phyloP scores from a whole-genome alignment of 2,888 invertebrate genomes.

The Sipha maydis region DNA sequence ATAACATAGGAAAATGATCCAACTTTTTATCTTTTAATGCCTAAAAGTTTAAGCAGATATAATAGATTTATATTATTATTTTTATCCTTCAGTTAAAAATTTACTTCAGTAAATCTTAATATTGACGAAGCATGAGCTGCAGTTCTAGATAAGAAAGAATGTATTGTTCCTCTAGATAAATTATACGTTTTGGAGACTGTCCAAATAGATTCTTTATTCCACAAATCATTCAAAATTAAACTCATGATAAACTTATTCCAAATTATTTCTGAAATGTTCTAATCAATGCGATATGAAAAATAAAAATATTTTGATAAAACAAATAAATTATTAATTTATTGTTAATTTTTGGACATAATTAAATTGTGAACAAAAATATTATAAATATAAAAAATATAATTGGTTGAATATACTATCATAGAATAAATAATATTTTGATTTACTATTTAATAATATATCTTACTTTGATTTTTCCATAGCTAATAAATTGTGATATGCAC shows the following conservation, averaged over 20 bases:
- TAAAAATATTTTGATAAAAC: background rate
- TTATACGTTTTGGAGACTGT: constrained; percentile 72
- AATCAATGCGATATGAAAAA: constrained; percentile 65
- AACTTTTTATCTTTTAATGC: constrained; percentile 71
- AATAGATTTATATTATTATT: too few relatives aligned
- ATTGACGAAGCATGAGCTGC: constrained; percentile 81
- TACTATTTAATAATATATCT: background rate
- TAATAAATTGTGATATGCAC: constrained; percentile 61
- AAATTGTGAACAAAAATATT: constrained; percentile 27
- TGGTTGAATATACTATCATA: background rate
- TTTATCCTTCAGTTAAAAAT: background rate
- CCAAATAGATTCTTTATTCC: constrained; percentile 76
- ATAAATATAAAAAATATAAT: background rate
- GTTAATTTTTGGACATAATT: background rate
- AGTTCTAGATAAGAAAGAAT: constrained; percentile 78
- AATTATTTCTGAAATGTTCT: constrained; percentile 74
- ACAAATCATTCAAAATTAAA: constrained; percentile 83
- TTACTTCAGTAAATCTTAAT: constrained; percentile 78
- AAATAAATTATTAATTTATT: background rate
- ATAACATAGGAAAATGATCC: constrained; percentile 83
- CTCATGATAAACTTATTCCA: constrained; percentile 86
- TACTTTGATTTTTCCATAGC: constrained; percentile 61
- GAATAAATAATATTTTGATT: background rate
- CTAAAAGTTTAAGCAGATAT: constrained; percentile 29
- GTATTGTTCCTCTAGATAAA: constrained; percentile 82